phyloP scores from a whole-genome alignment of 2,113 vertebrate genomes.

The Lepisosteus oculatus region DNA sequence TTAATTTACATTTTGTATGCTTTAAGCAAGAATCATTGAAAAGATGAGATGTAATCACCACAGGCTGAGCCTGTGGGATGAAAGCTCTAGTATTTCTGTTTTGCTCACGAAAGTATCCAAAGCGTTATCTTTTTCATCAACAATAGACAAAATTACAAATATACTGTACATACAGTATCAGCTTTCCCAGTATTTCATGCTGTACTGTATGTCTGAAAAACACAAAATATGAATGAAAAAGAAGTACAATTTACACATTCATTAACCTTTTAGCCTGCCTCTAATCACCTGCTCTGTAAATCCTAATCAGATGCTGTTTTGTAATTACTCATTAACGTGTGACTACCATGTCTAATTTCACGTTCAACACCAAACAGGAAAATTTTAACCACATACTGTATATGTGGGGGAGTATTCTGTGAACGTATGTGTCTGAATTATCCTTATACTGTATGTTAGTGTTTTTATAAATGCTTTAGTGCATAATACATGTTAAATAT shows the following conservation, averaged over 20 bases:
- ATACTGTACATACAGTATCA: too few species aligned
- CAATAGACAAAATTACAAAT: too few species aligned
- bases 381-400: slow-evolving; percentile 31
- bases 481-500: too few species aligned
- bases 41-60: too few species aligned
- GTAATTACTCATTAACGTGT: slow-evolving; percentile 58
- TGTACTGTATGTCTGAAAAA: too few species aligned
- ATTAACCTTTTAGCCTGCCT: slow-evolving; percentile 59
- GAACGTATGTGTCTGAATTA: background rate
- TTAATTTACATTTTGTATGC: too few species aligned
- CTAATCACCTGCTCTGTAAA: slow-evolving; percentile 38
- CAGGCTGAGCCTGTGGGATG: too few species aligned
- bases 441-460: background rate
- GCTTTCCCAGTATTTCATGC: too few species aligned
- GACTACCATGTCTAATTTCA: slow-evolving; percentile 50
- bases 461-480: background rate
- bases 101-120: too few species aligned
- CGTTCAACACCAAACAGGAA: slow-evolving; percentile 35
- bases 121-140: too few species aligned
- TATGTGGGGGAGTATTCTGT: slow-evolving; percentile 1
- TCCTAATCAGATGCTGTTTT: slow-evolving; percentile 55
- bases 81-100: too few species aligned
- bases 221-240: slow-evolving; percentile 44
- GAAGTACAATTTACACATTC: slow-evolving; percentile 67
- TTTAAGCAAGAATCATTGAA: too few species aligned